These are phyloP conservation scores for Actinia tenebrosa DNA, from an alignment of 64 coral and sea anemone genomes.

Conservation along the genomic window DNA sequence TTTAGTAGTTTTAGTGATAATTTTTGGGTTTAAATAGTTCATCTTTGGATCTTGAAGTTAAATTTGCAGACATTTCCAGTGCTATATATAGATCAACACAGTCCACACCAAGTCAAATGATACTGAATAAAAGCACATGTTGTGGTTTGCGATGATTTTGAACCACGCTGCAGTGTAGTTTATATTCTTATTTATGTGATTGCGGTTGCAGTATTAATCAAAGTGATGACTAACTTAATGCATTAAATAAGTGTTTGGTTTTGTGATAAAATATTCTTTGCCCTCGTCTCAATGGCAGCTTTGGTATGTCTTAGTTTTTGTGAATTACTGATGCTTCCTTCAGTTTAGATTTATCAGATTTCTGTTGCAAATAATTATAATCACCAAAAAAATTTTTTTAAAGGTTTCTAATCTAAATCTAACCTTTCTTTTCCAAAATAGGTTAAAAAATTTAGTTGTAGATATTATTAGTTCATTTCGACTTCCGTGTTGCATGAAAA, in stretches of 20 bases:
- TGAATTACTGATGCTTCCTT: no score
- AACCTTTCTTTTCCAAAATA: no score
- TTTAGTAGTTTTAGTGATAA: no score
- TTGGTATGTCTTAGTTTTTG: no score
- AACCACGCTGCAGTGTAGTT: neutral
- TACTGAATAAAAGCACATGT: neutral
- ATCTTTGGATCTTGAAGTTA: neutral
- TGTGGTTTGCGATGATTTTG: neutral
- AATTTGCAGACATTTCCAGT: neutral
- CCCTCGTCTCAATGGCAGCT: neutral
- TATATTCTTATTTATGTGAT: slow-evolving; percentile 3
- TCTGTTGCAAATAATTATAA: no score
- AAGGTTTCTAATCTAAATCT: no score
- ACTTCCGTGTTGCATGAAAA: no score
- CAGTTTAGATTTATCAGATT: no score
- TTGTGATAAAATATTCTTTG: neutral
- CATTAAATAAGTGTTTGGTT: neutral
- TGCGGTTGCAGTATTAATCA: neutral
- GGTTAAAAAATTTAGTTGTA: no score
- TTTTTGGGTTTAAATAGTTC: no score
- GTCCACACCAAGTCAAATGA: neutral
- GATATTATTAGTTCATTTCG: no score
- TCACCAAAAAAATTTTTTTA: no score
- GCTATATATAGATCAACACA: neutral
- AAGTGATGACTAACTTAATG: neutral